Conservation (phyloP, 2,888 invertebrate species). For the Chrysotoxum bicinctum region DNA sequence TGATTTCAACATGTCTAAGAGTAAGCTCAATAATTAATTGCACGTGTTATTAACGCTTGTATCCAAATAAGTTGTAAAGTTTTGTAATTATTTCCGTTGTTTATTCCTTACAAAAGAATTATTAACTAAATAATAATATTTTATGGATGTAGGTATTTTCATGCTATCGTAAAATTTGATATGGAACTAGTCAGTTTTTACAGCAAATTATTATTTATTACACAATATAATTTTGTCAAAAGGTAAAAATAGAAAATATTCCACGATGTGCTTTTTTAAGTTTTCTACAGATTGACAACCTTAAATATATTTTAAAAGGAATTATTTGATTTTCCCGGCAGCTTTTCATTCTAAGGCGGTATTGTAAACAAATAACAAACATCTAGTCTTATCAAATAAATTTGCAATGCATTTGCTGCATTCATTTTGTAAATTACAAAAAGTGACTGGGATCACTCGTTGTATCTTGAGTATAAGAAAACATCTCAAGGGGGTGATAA, state of each 20-base stretch:
- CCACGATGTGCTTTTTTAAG: slow-evolving; percentile 1
- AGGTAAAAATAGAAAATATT: slow-evolving; percentile 13
- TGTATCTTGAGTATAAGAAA: neutral
- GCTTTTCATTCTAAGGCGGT: neutral
- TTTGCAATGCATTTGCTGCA: neutral
- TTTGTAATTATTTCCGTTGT: neutral
- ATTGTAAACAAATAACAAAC: neutral
- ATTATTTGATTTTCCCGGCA: neutral
- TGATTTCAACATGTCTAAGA: slow-evolving; percentile 8
- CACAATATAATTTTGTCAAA: slow-evolving; percentile 1
- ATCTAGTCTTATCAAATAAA: neutral
- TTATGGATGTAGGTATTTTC: neutral
- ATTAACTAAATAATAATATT: neutral
- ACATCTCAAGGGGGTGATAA: slow-evolving; percentile 12
- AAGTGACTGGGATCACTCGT: neutral
- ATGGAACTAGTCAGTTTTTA: neutral
- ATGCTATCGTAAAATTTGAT: neutral
- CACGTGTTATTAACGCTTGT: neutral
- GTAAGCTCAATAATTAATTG: slow-evolving; percentile 21
- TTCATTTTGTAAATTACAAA: neutral
- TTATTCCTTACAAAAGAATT: neutral
- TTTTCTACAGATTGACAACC: neutral
- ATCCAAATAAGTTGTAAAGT: neutral
- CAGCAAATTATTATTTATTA: neutral
- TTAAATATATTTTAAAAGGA: neutral